A percentile compares a stretch with the other conserved stretches of the same genome.
Conservation (phyloP, 1,140 invertebrate genomes). For the Tribolium castaneum region DNA sequence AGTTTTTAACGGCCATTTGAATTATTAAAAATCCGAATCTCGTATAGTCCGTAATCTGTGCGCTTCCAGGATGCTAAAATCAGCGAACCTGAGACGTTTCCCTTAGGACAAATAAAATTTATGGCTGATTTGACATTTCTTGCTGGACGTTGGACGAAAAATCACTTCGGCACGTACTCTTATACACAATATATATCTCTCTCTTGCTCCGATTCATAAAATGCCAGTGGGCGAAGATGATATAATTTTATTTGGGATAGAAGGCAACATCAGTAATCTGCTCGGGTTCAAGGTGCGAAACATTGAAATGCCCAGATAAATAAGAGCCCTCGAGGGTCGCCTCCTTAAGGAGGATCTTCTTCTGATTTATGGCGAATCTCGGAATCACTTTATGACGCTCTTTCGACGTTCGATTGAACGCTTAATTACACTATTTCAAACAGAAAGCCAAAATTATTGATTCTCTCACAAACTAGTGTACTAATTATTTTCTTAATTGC, state of each 20-base stretch:
- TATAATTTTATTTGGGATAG: conserved; percentile 57
- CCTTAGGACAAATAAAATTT: conserved; percentile 68
- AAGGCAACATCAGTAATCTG: conserved; percentile 49
- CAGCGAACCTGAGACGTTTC: conserved; percentile 49
- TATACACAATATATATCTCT: conserved; percentile 34
- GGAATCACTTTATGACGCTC: conserved; percentile 9
- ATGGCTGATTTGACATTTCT: conserved; percentile 67
- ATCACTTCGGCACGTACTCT: conserved; percentile 43
- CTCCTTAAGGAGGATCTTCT: conserved; percentile 26
- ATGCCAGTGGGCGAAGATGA: conserved; percentile 17
- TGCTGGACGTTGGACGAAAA: conserved; percentile 54
- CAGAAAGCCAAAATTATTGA: background rate
- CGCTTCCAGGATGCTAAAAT: conserved; percentile 34
- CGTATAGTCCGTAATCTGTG: conserved; percentile 37
- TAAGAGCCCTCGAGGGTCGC: conserved; percentile 42
- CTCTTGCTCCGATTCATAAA: conserved; percentile 40
- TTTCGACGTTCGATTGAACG: background rate
- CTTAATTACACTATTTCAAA: background rate
- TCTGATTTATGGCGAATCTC: conserved; percentile 40
- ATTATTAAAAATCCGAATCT: conserved; percentile 41
- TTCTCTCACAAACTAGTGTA: too few relatives aligned
- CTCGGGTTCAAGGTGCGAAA: conserved; percentile 52
- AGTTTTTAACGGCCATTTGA: conserved; percentile 1
- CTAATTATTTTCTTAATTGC: too few relatives aligned
- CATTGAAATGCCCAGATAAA: conserved; percentile 52